Percentiles rank a stretch among this genome's conserved stretches.
Evolutionary conservation across 1,140 invertebrate genomes (phyloP).

Genomic region (Lithobius niger): DNA sequence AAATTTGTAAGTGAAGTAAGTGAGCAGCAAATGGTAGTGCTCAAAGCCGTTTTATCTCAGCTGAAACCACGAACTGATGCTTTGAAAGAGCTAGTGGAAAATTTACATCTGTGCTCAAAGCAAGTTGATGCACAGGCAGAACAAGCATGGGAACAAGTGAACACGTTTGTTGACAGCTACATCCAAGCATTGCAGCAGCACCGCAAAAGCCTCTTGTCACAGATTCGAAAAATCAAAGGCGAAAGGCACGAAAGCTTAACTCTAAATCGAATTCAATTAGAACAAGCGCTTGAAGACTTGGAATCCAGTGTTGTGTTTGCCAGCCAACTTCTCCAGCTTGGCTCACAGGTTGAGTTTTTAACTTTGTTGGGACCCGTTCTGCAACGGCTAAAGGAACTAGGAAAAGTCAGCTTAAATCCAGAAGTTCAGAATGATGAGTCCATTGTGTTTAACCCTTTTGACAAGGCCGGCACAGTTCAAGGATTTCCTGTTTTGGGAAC

Average conservation of each 20-base stretch:
- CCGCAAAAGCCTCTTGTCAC: slow-evolving; percentile 37
- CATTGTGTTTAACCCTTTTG: neutral
- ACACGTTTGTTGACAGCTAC: slow-evolving; percentile 44
- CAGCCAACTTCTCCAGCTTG: slow-evolving; percentile 46
- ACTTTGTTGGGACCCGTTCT: slow-evolving; percentile 10
- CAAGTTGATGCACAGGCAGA: slow-evolving; percentile 1
- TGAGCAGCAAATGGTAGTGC: slow-evolving; percentile 10
- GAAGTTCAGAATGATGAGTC: neutral
- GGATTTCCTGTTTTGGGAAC: slow-evolving; percentile 22
- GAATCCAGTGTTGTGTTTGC: slow-evolving; percentile 41
- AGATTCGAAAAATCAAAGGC: slow-evolving; percentile 32
- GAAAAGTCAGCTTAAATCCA: neutral
- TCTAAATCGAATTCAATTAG: slow-evolving; percentile 17
- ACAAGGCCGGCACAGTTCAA: slow-evolving; percentile 23
- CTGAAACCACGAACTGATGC: neutral
- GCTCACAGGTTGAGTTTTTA: slow-evolving; percentile 36
- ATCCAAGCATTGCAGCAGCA: slow-evolving; percentile 45
- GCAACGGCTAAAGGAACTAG: slow-evolving; percentile 15
- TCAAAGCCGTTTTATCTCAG: neutral
- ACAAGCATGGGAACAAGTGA: slow-evolving; percentile 31
- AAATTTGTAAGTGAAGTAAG: slow-evolving; percentile 10
- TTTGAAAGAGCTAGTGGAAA: neutral
- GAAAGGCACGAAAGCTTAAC: slow-evolving; percentile 16
- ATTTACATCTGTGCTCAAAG: neutral
- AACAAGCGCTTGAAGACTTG: slow-evolving; percentile 15